phyloP scores from a whole-genome alignment of 2,797 vertebrate genomes.

The Syngnathus rostellatus region DNA sequence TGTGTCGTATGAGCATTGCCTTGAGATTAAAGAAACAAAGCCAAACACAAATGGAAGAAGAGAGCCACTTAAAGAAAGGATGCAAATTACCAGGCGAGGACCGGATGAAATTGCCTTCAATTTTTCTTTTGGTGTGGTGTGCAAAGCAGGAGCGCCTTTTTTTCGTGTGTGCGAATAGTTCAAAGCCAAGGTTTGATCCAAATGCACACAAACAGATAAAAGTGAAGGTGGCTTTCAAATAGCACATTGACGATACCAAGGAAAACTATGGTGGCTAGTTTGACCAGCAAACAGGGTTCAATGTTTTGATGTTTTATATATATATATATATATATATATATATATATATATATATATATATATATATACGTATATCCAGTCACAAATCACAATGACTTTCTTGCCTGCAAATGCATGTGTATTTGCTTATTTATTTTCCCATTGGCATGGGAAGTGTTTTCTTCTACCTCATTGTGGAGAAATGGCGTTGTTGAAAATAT shows the following conservation, averaged over 20 bases:
- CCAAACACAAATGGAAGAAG: constrained; percentile 17
- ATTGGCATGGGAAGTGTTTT: not conserved
- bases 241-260: constrained; percentile 19
- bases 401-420: not conserved
- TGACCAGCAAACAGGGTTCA: not conserved
- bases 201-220: constrained; percentile 25
- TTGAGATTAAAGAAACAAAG: constrained; percentile 39
- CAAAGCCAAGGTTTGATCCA: constrained; percentile 35
- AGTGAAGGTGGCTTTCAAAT: constrained; percentile 24
- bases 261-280: constrained; percentile 9
- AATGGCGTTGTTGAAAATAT: not conserved
- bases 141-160: constrained; percentile 25
- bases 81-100: constrained; percentile 46
- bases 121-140: constrained; percentile 38
- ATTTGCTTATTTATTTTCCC: not conserved
- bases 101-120: constrained; percentile 46
- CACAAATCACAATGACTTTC: too few species aligned
- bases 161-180: constrained; percentile 31
- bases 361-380: too few species aligned
- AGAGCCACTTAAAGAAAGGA: constrained; percentile 33
- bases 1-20: constrained; percentile 26
- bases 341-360: too few species aligned
- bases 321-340: too few species aligned
- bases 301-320: too few species aligned
- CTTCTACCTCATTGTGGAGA: not conserved